Conservation (phyloP, 1,140 invertebrate species). For the Pseudomyrmex pallidus region DNA sequence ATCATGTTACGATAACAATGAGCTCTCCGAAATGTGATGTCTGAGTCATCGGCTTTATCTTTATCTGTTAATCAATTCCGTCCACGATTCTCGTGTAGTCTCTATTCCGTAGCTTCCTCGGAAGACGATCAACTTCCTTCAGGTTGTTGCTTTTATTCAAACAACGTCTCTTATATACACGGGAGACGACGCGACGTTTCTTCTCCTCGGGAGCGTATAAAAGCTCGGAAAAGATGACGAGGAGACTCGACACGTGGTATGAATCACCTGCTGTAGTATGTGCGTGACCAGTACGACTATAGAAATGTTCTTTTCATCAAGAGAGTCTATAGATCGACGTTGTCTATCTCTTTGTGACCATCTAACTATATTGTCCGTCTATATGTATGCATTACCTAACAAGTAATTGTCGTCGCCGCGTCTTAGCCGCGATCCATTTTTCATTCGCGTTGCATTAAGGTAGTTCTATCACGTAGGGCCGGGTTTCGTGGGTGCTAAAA, state of each 20-base stretch:
- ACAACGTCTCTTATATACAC: slow-evolving; percentile 46
- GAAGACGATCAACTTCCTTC: slow-evolving; percentile 68
- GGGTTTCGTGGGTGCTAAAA: too few species aligned
- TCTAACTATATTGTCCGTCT: slow-evolving; percentile 36
- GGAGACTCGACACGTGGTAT: slow-evolving; percentile 49
- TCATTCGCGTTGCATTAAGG: slow-evolving; percentile 13
- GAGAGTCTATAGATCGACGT: slow-evolving; percentile 32
- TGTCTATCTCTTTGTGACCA: neutral
- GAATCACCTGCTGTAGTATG: slow-evolving; percentile 43
- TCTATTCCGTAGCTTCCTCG: slow-evolving; percentile 11
- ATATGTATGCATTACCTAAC: slow-evolving; percentile 26
- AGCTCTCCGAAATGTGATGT: neutral
- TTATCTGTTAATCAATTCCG: slow-evolving; percentile 63
- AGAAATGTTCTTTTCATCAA: slow-evolving; percentile 44
- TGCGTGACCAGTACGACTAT: slow-evolving; percentile 30
- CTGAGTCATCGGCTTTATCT: slow-evolving; percentile 44
- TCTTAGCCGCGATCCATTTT: slow-evolving; percentile 24
- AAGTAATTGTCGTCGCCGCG: slow-evolving; percentile 1
- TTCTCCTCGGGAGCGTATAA: slow-evolving; percentile 18
- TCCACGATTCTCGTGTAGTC: slow-evolving; percentile 53
- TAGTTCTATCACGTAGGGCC: too few species aligned
- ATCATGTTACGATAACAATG: too few species aligned
- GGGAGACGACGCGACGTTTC: neutral
- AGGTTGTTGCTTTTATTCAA: slow-evolving; percentile 63
- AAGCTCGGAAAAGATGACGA: slow-evolving; percentile 25